Conservation (phyloP, 2,797 vertebrate genomes). For the Anguilla megastoma region DNA sequence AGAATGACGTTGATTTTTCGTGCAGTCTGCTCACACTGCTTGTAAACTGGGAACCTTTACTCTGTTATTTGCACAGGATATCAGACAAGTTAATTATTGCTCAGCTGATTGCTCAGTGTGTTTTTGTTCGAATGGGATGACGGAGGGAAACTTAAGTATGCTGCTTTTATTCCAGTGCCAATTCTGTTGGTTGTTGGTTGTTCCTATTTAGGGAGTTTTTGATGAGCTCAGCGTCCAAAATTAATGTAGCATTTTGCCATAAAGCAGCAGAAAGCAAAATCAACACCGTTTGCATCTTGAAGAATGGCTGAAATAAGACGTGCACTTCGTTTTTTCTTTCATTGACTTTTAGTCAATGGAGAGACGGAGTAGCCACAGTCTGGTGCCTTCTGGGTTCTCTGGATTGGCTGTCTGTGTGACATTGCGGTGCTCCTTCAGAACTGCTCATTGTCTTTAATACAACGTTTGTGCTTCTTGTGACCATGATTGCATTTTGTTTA, state of each 20-base stretch:
- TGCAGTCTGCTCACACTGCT: neutral
- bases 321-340: conserved; percentile 26
- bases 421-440: neutral
- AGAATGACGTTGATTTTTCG: neutral
- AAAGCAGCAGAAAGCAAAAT: neutral
- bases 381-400: neutral
- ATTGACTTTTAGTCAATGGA: conserved; percentile 18
- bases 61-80: conserved; percentile 50
- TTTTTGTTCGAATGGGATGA: neutral
- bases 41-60: conserved; percentile 59
- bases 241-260: neutral
- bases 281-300: neutral
- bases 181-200: neutral
- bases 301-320: neutral
- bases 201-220: neutral
- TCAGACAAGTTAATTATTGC: conserved; percentile 70
- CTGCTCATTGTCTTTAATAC: neutral
- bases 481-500: neutral
- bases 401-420: conserved; percentile 16
- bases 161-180: neutral
- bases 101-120: neutral
- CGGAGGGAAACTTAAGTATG: neutral
- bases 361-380: neutral
- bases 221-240: conserved; percentile 17
- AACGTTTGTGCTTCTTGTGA: neutral